A percentile compares a stretch with the other conserved stretches of the same genome.
phyloP scores from a whole-genome alignment of 2,113 vertebrate species.

The Labrus mixtus region DNA sequence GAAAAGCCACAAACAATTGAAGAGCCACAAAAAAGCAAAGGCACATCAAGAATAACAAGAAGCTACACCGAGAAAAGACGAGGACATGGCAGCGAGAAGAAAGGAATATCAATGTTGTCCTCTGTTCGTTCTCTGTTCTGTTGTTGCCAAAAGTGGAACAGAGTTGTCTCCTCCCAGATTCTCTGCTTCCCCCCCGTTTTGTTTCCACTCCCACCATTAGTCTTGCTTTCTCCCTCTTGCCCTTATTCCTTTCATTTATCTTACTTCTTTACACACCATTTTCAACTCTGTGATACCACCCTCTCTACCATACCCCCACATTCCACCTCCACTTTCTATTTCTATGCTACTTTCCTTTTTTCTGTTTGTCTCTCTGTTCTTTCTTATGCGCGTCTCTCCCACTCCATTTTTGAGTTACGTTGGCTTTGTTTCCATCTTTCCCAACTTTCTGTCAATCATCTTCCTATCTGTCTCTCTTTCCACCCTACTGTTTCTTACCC shows the following conservation, averaged over 20 bases:
- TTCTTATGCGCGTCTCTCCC: neutral
- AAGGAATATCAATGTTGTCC: constrained; percentile 31
- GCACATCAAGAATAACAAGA: constrained; percentile 48
- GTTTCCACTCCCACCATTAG: constrained; percentile 32
- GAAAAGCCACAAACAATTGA: constrained; percentile 29
- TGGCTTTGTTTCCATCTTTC: constrained; percentile 26
- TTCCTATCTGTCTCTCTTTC: constrained; percentile 22
- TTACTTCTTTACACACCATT: constrained; percentile 36
- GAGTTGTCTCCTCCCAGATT: constrained; percentile 27
- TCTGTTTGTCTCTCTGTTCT: constrained; percentile 14
- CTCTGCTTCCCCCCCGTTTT: constrained; percentile 2
- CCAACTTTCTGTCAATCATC: constrained; percentile 59
- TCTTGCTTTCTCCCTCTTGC: constrained; percentile 26
- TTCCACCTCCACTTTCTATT: constrained; percentile 42
- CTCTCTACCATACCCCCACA: constrained; percentile 5
- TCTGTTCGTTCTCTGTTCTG: constrained; percentile 26
- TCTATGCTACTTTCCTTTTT: constrained; percentile 8
- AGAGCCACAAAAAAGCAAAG: constrained; percentile 36
- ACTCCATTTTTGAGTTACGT: constrained; percentile 29
- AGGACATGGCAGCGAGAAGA: constrained; percentile 28
- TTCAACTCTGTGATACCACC: constrained; percentile 36
- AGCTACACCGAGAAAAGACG: constrained; percentile 22
- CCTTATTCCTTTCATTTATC: constrained; percentile 35
- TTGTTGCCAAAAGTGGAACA: constrained; percentile 54
- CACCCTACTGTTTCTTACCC: constrained; percentile 25